phyloP scores from a whole-genome alignment of 2,113 vertebrate genomes.

The Xenopus laevis region DNA sequence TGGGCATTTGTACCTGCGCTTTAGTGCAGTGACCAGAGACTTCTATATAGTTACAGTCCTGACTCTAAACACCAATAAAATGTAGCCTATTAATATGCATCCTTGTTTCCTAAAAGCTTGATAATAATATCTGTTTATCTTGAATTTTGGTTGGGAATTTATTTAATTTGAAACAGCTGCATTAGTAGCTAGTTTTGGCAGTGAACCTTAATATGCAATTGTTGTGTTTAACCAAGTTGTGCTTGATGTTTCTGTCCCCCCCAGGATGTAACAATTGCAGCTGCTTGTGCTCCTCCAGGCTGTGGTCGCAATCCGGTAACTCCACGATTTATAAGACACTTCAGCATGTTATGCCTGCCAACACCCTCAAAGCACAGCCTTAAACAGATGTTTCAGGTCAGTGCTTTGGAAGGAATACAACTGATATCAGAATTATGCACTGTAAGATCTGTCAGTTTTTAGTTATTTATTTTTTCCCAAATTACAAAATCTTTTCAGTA shows the following conservation, averaged over 20 bases:
- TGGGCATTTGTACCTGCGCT: too few species aligned
- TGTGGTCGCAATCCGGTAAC: slow-evolving; percentile 81
- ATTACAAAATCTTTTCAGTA: too few species aligned
- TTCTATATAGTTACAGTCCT: too few species aligned
- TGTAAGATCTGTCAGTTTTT: neutral
- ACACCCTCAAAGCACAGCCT: slow-evolving; percentile 76
- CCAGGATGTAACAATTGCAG: slow-evolving; percentile 74
- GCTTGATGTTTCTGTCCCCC: slow-evolving; percentile 34
- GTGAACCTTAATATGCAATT: slow-evolving; percentile 1
- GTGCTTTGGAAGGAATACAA: slow-evolving; percentile 20
- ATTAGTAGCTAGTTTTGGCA: slow-evolving; percentile 26
- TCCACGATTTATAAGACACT: slow-evolving; percentile 75
- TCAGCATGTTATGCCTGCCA: slow-evolving; percentile 79
- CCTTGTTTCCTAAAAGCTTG: too few species aligned
- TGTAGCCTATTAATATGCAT: too few species aligned
- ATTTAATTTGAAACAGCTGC: neutral
- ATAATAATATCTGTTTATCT: too few species aligned
- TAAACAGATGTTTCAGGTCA: slow-evolving; percentile 82
- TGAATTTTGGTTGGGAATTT: neutral
- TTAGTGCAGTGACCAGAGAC: too few species aligned
- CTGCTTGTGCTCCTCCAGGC: slow-evolving; percentile 77
- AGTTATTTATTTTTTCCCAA: neutral
- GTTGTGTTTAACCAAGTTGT: slow-evolving; percentile 40
- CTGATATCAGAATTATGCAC: neutral
- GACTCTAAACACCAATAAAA: too few species aligned